Conservation (phyloP, 2,113 vertebrate genomes). For the Progne subis region DNA sequence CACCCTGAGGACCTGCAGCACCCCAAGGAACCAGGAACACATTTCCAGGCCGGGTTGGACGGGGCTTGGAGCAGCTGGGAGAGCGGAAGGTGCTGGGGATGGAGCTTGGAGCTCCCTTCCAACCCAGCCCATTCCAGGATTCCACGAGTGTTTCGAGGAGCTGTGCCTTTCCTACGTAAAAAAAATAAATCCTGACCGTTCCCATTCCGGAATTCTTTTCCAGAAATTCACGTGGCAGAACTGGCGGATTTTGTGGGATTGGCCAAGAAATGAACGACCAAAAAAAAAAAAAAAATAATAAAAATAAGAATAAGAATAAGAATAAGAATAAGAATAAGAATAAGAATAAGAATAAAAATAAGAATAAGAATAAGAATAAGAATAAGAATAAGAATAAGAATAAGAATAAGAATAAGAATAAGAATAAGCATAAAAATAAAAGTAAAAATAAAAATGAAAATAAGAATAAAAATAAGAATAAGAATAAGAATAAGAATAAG, state of each 20-base stretch:
- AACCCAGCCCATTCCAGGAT: not conserved
- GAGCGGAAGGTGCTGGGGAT: not conserved
- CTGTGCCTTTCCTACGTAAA: not conserved
- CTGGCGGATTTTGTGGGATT: not conserved
- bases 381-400: no score
- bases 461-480: no score
- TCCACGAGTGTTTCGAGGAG: fast-evolving
- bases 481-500: no score
- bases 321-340: no score
- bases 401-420: no score
- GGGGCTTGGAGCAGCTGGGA: not conserved
- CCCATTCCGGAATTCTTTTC: not conserved
- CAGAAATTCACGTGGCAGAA: not conserved
- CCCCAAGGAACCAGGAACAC: not conserved
- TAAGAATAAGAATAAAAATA: no score
- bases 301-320: no score
- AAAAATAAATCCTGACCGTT: not conserved
- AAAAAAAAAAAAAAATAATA: not conserved
- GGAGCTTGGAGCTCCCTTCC: not conserved
- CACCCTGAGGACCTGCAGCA: not conserved
- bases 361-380: no score
- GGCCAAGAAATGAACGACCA: not conserved
- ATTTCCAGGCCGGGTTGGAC: not conserved
- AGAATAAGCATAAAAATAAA: no score
- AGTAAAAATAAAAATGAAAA: no score